Evolutionary conservation across 2,113 vertebrate genomes (phyloP), one percentile per base, ranked within the genome.

Genomic region (Brachyistius frenatus): DNA sequence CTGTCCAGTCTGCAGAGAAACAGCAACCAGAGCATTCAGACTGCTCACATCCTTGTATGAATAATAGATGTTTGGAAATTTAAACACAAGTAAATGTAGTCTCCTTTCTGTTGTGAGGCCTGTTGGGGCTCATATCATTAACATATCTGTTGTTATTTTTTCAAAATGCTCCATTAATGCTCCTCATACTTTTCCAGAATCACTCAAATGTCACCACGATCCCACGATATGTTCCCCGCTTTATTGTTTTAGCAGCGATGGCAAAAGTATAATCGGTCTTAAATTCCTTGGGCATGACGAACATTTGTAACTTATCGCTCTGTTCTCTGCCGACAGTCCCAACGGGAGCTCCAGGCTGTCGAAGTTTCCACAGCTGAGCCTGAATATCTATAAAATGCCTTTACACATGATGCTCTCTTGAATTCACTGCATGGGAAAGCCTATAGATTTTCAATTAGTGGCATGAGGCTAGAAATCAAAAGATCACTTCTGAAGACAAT

Each of bases 341-440:
- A 55, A 74, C 47, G 76, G 74, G 73, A 70, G 76, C 47, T 75
- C 2, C 3, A 54, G 35, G 80, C 57, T 31, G 71, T 83, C 78
- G 76, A 16, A 83, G 72, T 85, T 83, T 89, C 75, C 79, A 76
- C 73, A 80, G 81, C 78, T 80, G 79, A 84, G 49, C 36, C 16
- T 68, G 13, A 71, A 35, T 3, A 4, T 73, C 69, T 63, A 15
- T 75, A 65, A 55, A 55, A 66, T 69, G 67, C n/a, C 78, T 73
- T 86, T 71, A 73, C 58, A 83, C 64, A 71, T 58, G 35, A 50
- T 54, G 63, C 57, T 84, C 60, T 76, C 47, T 80, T 83, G 77
- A 74, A 85, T 73, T 84, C 66, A 60, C 5, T 37, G 15, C 44
- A 44, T 57, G 62, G 63, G 44, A 23, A 23, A 23, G 23, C 23